A percentile compares a stretch with the other conserved stretches of the same genome.
Evolutionary conservation across 1,140 invertebrate species (phyloP).

Genomic region (Apocrypta bakeri): DNA sequence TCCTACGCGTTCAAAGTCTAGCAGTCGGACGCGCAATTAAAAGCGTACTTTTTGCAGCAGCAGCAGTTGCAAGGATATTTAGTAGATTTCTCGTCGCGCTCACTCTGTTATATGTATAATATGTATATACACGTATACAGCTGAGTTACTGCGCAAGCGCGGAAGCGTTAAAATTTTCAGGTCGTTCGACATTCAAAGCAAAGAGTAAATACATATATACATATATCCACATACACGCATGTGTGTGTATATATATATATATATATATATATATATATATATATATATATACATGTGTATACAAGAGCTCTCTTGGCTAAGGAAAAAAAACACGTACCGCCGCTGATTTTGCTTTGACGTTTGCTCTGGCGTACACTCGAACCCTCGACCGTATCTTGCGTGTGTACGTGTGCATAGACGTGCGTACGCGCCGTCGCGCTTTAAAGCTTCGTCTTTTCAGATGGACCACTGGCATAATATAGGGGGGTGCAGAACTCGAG

Average conservation of each 20-base stretch:
- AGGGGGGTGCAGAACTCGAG: neutral
- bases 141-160: slow-evolving; percentile 11
- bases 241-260: neutral
- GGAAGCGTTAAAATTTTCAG: slow-evolving; percentile 34
- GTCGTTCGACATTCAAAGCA: neutral
- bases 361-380: slow-evolving; percentile 8
- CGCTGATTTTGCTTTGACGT: slow-evolving; percentile 25
- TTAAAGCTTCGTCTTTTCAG: slow-evolving; percentile 8
- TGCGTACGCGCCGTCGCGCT: neutral
- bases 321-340: slow-evolving; percentile 4
- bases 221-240: no score
- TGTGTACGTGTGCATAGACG: neutral
- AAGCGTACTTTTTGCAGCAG: slow-evolving; percentile 62
- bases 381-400: neutral
- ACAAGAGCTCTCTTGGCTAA: neutral
- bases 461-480: slow-evolving; percentile 11
- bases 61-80: slow-evolving; percentile 59
- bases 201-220: neutral
- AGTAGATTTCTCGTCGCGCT: slow-evolving; percentile 36
- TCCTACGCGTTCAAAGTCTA: slow-evolving; percentile 49
- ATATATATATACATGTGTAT: neutral
- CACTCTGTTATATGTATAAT: neutral
- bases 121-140: neutral
- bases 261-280: neutral
- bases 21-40: slow-evolving; percentile 59